These are phyloP conservation scores for Rotaria magnacalcarata DNA, from an alignment of 2,888 invertebrate genomes.

Conservation along the genomic window DNA sequence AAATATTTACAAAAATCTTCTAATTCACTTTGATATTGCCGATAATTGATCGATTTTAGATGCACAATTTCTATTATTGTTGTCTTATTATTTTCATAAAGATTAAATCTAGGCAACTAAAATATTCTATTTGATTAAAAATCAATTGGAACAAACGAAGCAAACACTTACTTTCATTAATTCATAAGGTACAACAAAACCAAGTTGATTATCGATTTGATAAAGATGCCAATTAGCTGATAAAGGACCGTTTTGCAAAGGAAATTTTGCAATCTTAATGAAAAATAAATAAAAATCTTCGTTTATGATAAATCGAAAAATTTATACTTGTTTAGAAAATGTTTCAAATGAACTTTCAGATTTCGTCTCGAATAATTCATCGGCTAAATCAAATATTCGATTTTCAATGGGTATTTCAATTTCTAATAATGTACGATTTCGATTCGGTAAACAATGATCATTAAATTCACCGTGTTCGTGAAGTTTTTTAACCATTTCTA, in stretches of 20 bases:
- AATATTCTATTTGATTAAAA: not conserved
- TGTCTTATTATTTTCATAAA: not conserved
- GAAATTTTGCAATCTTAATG: not conserved
- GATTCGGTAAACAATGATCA: not conserved
- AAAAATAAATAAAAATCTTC: not conserved
- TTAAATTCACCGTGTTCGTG: constrained; percentile 2
- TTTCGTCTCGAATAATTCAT: not conserved
- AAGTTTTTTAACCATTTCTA: constrained; percentile 5
- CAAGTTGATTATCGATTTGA: not conserved
- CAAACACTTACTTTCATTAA: not conserved
- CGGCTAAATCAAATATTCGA: not conserved
- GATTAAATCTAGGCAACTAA: constrained; percentile 14
- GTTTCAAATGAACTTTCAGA: not conserved
- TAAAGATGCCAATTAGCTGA: not conserved
- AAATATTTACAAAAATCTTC: not conserved
- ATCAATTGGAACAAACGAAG: not conserved
- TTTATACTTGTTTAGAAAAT: not conserved
- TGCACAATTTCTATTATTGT: not conserved
- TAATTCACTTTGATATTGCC: not conserved
- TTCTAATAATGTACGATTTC: not conserved
- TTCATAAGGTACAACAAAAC: not conserved
- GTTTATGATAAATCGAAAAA: not conserved
- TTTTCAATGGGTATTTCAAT: not conserved
- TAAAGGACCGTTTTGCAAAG: not conserved
- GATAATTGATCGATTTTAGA: not conserved